Conservation (phyloP, 2,888 invertebrate species). For the Leptinotarsa haldemani region DNA sequence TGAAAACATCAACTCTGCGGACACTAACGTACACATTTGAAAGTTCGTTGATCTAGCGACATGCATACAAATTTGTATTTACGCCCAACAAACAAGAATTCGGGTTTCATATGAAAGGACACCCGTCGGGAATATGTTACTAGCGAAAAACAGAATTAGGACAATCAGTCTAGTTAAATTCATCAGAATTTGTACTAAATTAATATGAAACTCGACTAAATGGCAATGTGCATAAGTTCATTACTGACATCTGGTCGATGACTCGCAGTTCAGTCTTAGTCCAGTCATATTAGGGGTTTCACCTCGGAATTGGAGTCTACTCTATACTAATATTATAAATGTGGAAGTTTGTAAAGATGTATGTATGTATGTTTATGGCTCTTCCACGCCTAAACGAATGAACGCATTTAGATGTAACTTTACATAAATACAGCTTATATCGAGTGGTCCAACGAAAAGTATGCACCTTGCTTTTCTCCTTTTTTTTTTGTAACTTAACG, state of each 20-base stretch:
- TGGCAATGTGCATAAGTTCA: conserved; percentile 11
- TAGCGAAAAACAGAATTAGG: conserved; percentile 19
- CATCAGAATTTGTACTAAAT: conserved; percentile 12
- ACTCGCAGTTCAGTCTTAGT: not conserved
- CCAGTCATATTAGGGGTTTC: no score
- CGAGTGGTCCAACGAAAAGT: no score
- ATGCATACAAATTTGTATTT: conserved; percentile 6
- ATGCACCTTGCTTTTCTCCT: no score
- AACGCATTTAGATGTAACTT: no score
- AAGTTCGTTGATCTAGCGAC: conserved; percentile 10
- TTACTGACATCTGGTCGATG: conserved; percentile 24
- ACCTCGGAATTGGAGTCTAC: no score
- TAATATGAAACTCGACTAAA: not conserved
- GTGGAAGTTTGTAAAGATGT: no score
- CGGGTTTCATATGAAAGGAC: not conserved
- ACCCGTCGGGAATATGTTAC: not conserved
- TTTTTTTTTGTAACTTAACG: no score
- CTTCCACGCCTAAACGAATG: no score
- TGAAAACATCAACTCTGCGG: not conserved
- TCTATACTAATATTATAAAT: no score
- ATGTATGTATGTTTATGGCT: no score
- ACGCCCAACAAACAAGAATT: not conserved
- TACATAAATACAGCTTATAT: no score
- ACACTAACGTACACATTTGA: not conserved
- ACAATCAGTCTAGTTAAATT: conserved; percentile 21